These are phyloP conservation scores for Gadus chalcogrammus DNA, from an alignment of 2,113 vertebrate species.

Conservation along the genomic window DNA sequence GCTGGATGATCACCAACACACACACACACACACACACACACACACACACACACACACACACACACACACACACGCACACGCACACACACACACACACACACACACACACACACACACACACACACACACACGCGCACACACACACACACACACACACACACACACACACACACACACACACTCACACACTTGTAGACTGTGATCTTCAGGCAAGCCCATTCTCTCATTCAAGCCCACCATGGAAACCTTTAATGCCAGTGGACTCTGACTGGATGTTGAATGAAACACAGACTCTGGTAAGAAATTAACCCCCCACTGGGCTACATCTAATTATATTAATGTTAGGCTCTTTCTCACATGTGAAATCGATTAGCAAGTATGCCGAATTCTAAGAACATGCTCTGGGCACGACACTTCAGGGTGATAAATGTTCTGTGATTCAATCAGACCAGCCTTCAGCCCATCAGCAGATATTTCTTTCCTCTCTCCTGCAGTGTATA, in stretches of 20 bases:
- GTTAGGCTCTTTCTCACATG: background rate
- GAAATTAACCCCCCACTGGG: too few relatives aligned
- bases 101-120: conserved; percentile 4
- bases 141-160: conserved; percentile 1
- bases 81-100: background rate
- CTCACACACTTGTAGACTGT: conserved; percentile 21
- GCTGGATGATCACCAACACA: background rate
- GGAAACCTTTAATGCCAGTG: too few relatives aligned
- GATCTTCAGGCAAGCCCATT: conserved; percentile 26
- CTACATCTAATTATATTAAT: background rate
- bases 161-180: background rate
- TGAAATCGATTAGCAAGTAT: background rate
- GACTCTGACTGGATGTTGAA: too few relatives aligned
- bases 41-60: background rate
- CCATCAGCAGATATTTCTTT: too few relatives aligned
- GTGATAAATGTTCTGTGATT: too few relatives aligned
- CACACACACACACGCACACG: background rate
- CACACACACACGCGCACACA: background rate
- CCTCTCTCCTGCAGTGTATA: too few relatives aligned
- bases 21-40: conserved; percentile 9
- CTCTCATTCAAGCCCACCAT: conserved; percentile 20
- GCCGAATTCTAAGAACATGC: too few relatives aligned
- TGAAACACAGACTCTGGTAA: background rate
- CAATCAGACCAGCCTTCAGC: too few relatives aligned
- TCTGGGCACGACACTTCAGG: too few relatives aligned